These are phyloP conservation scores for Indicator maculatus DNA, from an alignment of 2,113 vertebrate species.

Conservation along the genomic window DNA sequence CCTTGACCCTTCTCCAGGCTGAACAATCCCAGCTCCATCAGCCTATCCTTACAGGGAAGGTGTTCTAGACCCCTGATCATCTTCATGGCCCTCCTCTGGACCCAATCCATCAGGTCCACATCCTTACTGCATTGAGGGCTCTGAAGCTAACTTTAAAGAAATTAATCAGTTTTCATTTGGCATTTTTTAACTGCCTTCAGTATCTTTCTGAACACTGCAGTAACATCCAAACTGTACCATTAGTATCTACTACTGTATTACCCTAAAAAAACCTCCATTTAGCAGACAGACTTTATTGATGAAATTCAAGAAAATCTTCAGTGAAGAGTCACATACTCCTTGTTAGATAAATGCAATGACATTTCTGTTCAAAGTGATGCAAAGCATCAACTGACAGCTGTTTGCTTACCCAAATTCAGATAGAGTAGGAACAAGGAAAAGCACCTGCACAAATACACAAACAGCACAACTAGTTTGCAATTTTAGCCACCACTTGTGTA, in stretches of 20 bases:
- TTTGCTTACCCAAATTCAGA: not conserved
- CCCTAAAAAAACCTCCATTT: not conserved
- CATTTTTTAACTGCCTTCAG: not conserved
- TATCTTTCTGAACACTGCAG: not conserved
- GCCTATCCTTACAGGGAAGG: too few species aligned
- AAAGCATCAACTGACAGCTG: not conserved
- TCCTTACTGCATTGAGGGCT: too few species aligned
- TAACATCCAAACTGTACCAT: not conserved
- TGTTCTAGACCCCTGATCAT: too few species aligned
- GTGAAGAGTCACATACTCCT: not conserved
- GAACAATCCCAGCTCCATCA: too few species aligned
- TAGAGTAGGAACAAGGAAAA: not conserved
- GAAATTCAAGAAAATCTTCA: not conserved
- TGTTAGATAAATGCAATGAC: not conserved
- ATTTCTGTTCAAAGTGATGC: not conserved
- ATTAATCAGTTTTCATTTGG: not conserved
- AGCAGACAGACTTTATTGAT: not conserved
- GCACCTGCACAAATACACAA: not conserved
- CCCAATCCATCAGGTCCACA: too few species aligned
- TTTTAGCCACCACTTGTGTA: not conserved
- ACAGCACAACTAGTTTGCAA: not conserved
- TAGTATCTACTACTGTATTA: not conserved
- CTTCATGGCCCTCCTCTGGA: too few species aligned
- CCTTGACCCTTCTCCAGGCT: too few species aligned
- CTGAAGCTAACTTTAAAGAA: not conserved